A percentile compares a stretch with the other conserved stretches of the same genome.
Conservation (phyloP, 2,113 vertebrate genomes). For the Plecotus auritus region DNA sequence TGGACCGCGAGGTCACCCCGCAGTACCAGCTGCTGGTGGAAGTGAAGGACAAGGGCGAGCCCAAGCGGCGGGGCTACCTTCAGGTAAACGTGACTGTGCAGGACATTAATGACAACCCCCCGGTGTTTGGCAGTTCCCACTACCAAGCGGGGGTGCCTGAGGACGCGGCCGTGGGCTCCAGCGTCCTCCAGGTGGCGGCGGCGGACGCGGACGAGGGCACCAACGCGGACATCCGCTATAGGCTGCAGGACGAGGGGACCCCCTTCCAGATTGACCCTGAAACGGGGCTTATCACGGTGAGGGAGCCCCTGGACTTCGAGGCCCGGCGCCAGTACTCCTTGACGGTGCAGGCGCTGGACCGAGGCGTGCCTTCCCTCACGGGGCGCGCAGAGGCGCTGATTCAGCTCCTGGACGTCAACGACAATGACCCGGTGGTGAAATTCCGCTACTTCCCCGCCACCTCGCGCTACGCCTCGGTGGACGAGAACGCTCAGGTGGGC, state of each 20-base stretch:
- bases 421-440: constrained; percentile 96
- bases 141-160: constrained; percentile 92
- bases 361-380: constrained; percentile 89
- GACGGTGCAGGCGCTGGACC: constrained; percentile 91
- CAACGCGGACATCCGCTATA: constrained; percentile 93
- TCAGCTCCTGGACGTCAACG: constrained; percentile 93
- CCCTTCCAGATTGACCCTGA: constrained; percentile 95
- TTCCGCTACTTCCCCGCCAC: constrained; percentile 94
- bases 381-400: constrained; percentile 92
- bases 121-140: constrained; percentile 88
- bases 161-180: constrained; percentile 91
- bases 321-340: constrained; percentile 90
- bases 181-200: constrained; percentile 90
- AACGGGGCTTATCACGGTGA: constrained; percentile 91
- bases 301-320: constrained; percentile 92
- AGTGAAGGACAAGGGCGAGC: constrained; percentile 96
- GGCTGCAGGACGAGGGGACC: constrained; percentile 83
- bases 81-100: constrained; percentile 97
- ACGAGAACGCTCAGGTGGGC: constrained; percentile 95
- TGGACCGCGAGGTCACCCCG: constrained; percentile 91
- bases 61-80: constrained; percentile 91
- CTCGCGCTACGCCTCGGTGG: constrained; percentile 95
- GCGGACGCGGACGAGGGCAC: constrained; percentile 94
- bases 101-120: constrained; percentile 97
- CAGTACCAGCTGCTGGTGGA: constrained; percentile 93